A percentile compares a stretch with the other conserved stretches of the same genome.
These are phyloP conservation scores for Equus quagga DNA, from an alignment of 2,113 vertebrate genomes.

Conservation along the genomic window DNA sequence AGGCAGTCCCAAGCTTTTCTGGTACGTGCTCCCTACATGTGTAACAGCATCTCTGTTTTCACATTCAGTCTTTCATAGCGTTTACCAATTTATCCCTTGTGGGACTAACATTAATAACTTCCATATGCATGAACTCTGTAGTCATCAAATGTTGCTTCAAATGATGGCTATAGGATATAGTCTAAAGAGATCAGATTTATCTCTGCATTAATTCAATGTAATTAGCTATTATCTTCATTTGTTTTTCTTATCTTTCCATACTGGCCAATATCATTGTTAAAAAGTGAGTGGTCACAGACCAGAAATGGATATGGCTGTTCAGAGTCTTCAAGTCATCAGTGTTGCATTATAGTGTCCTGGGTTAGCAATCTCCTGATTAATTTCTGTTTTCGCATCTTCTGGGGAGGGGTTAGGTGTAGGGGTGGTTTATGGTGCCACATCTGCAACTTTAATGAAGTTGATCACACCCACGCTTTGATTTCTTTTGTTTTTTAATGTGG, in stretches of 20 bases:
- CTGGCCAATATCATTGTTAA: neutral
- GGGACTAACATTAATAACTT: neutral
- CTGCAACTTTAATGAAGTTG: neutral
- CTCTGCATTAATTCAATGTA: neutral
- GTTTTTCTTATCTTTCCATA: neutral
- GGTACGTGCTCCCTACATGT: conserved; percentile 86
- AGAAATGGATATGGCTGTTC: neutral
- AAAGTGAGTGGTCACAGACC: neutral
- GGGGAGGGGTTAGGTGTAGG: neutral
- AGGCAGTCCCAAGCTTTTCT: conserved; percentile 92
- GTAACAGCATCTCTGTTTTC: neutral
- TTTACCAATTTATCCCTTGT: neutral
- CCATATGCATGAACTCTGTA: neutral
- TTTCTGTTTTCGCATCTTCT: neutral
- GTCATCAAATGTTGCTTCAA: neutral
- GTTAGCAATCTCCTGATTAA: neutral
- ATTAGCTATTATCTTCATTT: neutral
- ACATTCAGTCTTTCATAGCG: neutral
- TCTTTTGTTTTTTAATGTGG: neutral
- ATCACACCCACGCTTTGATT: neutral
- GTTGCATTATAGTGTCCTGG: neutral
- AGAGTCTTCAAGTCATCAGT: neutral
- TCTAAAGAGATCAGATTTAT: neutral
- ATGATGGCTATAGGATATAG: neutral
- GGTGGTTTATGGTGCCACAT: neutral